phyloP scores from a whole-genome alignment of 1,140 invertebrate species.

The Rhyzopertha dominica region DNA sequence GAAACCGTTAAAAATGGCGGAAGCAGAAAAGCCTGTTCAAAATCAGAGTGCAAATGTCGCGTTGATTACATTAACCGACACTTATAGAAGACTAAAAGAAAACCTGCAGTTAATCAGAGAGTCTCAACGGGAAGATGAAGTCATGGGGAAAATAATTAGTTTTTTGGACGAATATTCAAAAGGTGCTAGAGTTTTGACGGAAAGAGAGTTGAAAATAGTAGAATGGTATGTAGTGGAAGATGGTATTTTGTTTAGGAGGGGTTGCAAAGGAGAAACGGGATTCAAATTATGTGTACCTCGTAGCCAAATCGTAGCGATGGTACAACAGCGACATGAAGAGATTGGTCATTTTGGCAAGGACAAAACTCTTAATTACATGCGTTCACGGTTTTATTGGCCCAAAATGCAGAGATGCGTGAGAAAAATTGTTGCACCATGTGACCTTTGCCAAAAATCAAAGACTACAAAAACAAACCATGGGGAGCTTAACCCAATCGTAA shows the following conservation, averaged over 20 bases:
- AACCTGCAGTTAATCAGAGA: neutral
- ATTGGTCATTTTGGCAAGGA: too few species aligned
- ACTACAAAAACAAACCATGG: neutral
- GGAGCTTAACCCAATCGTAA: neutral
- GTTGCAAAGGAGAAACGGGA: too few species aligned
- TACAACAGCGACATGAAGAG: too few species aligned
- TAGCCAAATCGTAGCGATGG: too few species aligned
- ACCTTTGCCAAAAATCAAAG: neutral
- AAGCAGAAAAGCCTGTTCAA: conserved; percentile 1
- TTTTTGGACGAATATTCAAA: neutral
- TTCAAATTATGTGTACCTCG: too few species aligned
- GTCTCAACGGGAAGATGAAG: neutral
- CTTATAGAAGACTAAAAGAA: neutral
- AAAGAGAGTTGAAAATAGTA: neutral
- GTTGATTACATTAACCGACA: neutral
- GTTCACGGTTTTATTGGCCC: too few species aligned
- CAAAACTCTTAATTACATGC: too few species aligned
- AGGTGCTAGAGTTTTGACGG: neutral
- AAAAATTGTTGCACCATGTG: too few species aligned
- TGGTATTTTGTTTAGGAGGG: too few species aligned
- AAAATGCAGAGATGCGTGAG: too few species aligned
- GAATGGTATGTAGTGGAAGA: too few species aligned
- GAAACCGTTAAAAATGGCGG: too few species aligned
- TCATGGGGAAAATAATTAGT: neutral
- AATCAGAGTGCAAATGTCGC: neutral